phyloP scores from a whole-genome alignment of 2,797 vertebrate genomes.

The Remorina albescens region DNA sequence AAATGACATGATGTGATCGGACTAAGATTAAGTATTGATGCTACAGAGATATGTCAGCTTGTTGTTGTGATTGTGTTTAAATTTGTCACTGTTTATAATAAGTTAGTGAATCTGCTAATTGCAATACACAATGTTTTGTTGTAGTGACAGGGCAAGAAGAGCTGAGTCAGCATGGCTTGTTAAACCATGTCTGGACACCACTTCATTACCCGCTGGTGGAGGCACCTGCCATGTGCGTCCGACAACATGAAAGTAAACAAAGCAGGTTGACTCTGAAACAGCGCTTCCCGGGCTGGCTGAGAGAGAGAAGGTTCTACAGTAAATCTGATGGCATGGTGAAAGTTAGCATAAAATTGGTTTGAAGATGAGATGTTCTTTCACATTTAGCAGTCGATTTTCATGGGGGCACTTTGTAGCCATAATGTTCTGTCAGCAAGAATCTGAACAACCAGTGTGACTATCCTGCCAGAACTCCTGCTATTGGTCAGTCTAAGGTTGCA shows the following conservation, averaged over 20 bases:
- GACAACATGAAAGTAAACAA: neutral
- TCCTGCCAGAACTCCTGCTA: neutral
- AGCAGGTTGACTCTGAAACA: neutral
- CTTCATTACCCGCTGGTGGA: constrained; percentile 9
- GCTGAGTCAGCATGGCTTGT: constrained; percentile 29
- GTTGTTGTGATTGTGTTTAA: constrained; percentile 9
- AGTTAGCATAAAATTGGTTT: constrained; percentile 28
- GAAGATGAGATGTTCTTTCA: constrained; percentile 17
- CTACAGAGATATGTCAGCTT: neutral
- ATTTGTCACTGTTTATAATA: constrained; percentile 12
- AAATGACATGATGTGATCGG: constrained; percentile 25
- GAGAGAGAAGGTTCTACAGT: neutral
- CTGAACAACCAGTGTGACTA: neutral
- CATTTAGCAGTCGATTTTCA: constrained; percentile 18
- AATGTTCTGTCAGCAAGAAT: no score
- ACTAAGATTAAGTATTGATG: constrained; percentile 9
- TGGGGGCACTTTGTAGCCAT: constrained; percentile 4
- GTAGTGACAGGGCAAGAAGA: neutral
- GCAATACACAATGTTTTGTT: neutral
- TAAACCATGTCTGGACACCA: constrained; percentile 7
- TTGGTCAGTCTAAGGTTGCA: neutral
- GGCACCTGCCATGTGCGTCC: neutral
- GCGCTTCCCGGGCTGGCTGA: neutral
- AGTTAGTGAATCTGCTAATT: constrained; percentile 16
- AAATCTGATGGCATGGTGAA: constrained; percentile 46